These are phyloP conservation scores for Drosophila diplacantha DNA, from an alignment of 2,888 invertebrate genomes.

Conservation along the genomic window DNA sequence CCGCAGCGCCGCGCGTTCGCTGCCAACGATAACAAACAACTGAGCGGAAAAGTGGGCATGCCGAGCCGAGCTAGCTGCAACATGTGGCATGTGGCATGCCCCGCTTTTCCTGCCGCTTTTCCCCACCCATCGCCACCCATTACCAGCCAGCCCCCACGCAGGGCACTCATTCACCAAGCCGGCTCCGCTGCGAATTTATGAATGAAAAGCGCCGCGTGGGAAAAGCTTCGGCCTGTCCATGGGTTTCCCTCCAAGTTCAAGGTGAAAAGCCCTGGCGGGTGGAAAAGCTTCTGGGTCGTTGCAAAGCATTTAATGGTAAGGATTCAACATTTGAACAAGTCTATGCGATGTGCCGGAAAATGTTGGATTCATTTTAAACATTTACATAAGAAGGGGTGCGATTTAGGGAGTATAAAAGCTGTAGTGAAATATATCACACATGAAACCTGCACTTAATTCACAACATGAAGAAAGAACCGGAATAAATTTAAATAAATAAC, in stretches of 20 bases:
- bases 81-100: slow-evolving; percentile 48
- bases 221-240: slow-evolving; percentile 19
- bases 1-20: slow-evolving; percentile 55
- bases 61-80: slow-evolving; percentile 46
- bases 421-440: not conserved
- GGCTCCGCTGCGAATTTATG: slow-evolving; percentile 45
- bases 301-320: slow-evolving; percentile 2
- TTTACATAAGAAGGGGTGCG: not conserved
- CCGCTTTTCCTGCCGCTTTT: slow-evolving; percentile 7
- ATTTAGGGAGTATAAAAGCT: not conserved
- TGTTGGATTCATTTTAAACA: not conserved
- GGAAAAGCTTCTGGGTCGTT: slow-evolving; percentile 8
- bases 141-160: slow-evolving; percentile 3
- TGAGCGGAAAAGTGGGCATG: slow-evolving; percentile 43
- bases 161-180: slow-evolving; percentile 38
- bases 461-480: no score
- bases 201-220: slow-evolving; percentile 48
- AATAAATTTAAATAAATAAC: no score
- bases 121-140: not conserved
- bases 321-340: not conserved
- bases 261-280: slow-evolving; percentile 38
- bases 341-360: not conserved
- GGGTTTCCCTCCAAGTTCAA: slow-evolving; percentile 49
- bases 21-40: slow-evolving; percentile 66
- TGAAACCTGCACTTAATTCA: not conserved